Base-by-base conservation (phyloP, 2,113 vertebrate species). In the Pollimyrus isidori region DNA sequence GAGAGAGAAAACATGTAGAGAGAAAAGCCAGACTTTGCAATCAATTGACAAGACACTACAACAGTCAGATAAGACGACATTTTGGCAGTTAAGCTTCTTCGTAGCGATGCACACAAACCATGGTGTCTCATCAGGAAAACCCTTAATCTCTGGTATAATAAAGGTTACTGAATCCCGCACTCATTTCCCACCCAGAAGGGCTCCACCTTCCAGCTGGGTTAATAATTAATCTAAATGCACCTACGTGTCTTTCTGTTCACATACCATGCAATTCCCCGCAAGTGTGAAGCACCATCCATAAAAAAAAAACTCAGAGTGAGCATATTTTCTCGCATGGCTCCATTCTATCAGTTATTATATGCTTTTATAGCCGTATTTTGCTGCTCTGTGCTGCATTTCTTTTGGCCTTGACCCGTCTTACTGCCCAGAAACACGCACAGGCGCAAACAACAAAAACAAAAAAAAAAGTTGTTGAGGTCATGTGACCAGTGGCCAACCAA, bases 301-400 rank as follows among this genome's bases (percentile, higher is more conserved):
- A 62, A 42, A 62, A 42, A 62, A 62, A 13, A 62, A 5, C 13
- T 56, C 17, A 21, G 23, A 53, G 2, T 19, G 62, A 30, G 87
- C 58, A 26, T 69, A 69, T 46, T 46, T 73, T 7, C 42, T 15
- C 0, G 2, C 9, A 2, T 50, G 42, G 21, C 45, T 69, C n/a
- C 13, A 3, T 35, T 85, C 69, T 86, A 86, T 89, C 89, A 65
- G 39, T 30, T 39, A 62, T 62, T 85, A 65, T 7, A 35, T 23
- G 69, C n/a, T 85, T 90, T 90, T 90, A 90, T 50, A 26, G 65
- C 19, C 21, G 87, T 80, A 90, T 90, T 65, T 23, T 89, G 88
- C 48, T 85, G 82, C 62, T 76, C 35, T 45, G 73, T 9, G 15
- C 15, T n/a, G 62, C 1, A 1, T 52, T 89, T 42, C 30, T 21